Percentiles rank a stretch among this genome's conserved stretches.
phyloP scores from a whole-genome alignment of 2,888 invertebrate genomes.

The Formica aserva region DNA sequence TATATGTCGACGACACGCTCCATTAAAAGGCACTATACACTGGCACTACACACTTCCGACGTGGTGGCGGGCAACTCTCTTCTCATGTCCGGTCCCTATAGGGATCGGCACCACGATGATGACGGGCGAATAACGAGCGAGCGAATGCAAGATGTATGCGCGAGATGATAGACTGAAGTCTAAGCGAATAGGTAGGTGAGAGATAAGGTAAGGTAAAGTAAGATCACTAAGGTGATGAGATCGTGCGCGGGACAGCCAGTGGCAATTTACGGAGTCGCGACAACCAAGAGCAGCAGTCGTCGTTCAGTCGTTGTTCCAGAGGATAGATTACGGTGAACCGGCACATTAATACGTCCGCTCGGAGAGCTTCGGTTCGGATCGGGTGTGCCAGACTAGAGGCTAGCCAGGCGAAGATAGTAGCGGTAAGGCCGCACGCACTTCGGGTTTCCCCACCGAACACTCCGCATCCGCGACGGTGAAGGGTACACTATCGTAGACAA shows the following conservation, averaged over 20 bases:
- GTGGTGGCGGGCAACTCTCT: slow-evolving; percentile 62
- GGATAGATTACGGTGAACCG: slow-evolving; percentile 81
- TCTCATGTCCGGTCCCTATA: slow-evolving; percentile 67
- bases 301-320: slow-evolving; percentile 63
- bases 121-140: not conserved
- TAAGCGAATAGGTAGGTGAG: not conserved
- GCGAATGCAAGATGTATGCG: not conserved
- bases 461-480: not conserved
- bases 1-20: slow-evolving; percentile 72
- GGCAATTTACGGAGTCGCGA: slow-evolving; percentile 19
- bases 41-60: slow-evolving; percentile 64
- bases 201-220: not conserved
- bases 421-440: slow-evolving; percentile 68
- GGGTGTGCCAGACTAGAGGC: slow-evolving; percentile 79
- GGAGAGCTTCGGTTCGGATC: slow-evolving; percentile 80
- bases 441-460: slow-evolving; percentile 54
- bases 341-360: slow-evolving; percentile 83
- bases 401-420: slow-evolving; percentile 66
- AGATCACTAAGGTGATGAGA: not conserved
- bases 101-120: slow-evolving; percentile 26
- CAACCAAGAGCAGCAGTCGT: slow-evolving; percentile 64
- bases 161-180: not conserved
- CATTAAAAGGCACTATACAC: slow-evolving; percentile 76
- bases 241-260: not conserved
- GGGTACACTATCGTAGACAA: slow-evolving; percentile 8